phyloP scores from a whole-genome alignment of 1,140 invertebrate genomes.

The Eulimnadia texana region DNA sequence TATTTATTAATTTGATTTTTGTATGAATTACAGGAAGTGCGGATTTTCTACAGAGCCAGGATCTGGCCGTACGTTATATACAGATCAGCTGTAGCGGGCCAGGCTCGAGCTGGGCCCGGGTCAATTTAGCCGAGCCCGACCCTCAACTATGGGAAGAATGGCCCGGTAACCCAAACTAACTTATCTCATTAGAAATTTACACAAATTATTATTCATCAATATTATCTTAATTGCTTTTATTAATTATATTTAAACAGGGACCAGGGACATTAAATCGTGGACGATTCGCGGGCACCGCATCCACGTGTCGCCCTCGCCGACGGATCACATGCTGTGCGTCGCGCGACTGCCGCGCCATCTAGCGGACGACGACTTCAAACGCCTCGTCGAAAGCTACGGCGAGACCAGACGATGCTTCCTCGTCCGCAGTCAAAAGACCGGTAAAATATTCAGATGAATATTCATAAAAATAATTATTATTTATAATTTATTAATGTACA shows the following conservation, averaged over 20 bases:
- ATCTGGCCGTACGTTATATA: not conserved
- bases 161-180: too few species aligned
- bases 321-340: constrained; percentile 39
- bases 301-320: constrained; percentile 32
- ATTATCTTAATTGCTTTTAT: too few species aligned
- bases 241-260: too few species aligned
- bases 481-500: too few species aligned
- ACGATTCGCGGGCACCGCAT: constrained; percentile 30
- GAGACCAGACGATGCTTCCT: constrained; percentile 36
- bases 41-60: not conserved
- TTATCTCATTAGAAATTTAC: too few species aligned
- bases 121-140: constrained; percentile 28
- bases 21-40: not conserved
- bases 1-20: not conserved
- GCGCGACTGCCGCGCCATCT: constrained; percentile 35
- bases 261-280: not conserved
- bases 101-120: constrained; percentile 28
- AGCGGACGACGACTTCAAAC: constrained; percentile 34
- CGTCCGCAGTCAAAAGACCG: constrained; percentile 38
- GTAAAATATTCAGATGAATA: constrained; percentile 23
- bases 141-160: constrained; percentile 15
- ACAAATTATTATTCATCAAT: too few species aligned
- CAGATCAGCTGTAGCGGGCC: constrained; percentile 6
- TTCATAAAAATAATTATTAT: too few species aligned
- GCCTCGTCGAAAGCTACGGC: constrained; percentile 34